Evolutionary conservation across 2,113 vertebrate genomes (phyloP).

Genomic region (Salvelinus alpinus): DNA sequence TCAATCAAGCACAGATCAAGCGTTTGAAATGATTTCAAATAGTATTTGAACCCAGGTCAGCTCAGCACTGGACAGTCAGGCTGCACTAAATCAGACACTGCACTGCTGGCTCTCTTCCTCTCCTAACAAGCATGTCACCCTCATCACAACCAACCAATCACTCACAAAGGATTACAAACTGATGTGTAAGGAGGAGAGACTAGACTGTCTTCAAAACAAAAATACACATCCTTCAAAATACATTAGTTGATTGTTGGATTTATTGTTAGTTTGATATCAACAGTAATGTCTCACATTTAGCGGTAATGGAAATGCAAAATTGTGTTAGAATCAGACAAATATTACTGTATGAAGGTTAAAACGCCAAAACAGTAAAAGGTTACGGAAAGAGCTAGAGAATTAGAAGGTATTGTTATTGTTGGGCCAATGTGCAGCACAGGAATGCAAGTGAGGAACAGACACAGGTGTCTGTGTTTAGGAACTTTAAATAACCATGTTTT

Average conservation of each 20-base stretch:
- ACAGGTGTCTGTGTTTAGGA: constrained; percentile 36
- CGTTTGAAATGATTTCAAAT: too few species aligned
- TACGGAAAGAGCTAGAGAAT: constrained; percentile 13
- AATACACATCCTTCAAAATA: neutral
- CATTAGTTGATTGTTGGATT: too few species aligned
- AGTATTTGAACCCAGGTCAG: neutral
- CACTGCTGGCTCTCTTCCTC: neutral
- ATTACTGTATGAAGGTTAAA: neutral
- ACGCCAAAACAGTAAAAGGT: neutral
- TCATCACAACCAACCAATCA: neutral
- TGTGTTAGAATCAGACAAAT: too few species aligned
- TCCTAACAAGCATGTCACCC: neutral
- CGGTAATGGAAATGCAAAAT: neutral
- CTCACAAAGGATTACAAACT: neutral
- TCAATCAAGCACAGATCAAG: too few species aligned
- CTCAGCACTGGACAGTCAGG: neutral
- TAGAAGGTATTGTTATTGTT: constrained; percentile 40
- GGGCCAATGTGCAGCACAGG: constrained; percentile 15
- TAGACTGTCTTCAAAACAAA: neutral
- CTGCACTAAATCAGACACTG: neutral
- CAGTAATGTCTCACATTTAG: neutral
- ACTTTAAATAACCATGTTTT: constrained; percentile 40
- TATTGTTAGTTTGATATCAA: too few species aligned
- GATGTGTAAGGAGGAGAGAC: neutral
- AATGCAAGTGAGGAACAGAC: constrained; percentile 34